These are phyloP conservation scores for Nematostella vectensis DNA, from an alignment of 92 coral and sea anemone species.

Conservation along the genomic window DNA sequence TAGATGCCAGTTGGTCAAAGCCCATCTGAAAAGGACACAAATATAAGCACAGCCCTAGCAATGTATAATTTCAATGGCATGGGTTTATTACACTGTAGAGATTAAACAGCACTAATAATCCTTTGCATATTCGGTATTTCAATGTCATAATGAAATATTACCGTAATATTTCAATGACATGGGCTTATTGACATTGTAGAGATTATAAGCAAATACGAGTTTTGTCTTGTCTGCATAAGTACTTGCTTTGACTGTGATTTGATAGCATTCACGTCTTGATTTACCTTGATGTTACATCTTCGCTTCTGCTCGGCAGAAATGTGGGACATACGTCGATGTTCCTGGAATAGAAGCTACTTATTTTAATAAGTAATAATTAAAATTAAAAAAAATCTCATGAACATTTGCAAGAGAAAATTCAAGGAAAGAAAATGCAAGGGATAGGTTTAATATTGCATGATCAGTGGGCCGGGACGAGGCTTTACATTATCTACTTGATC, in stretches of 20 bases:
- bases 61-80: background rate
- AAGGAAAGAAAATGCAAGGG: background rate
- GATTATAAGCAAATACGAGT: too few relatives aligned
- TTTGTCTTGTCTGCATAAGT: too few relatives aligned
- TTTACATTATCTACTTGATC: too few relatives aligned
- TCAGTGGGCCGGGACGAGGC: background rate
- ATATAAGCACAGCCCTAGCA: background rate
- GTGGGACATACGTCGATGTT: constrained; percentile 87
- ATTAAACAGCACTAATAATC: background rate
- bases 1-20: constrained; percentile 75
- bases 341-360: constrained; percentile 27
- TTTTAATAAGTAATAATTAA: background rate
- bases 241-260: too few relatives aligned
- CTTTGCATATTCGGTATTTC: too few relatives aligned
- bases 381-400: background rate
- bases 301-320: constrained; percentile 96
- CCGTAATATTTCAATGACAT: too few relatives aligned
- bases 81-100: background rate
- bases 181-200: too few relatives aligned
- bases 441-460: background rate
- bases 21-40: constrained; percentile 63
- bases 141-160: too few relatives aligned
- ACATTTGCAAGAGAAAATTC: too few relatives aligned
- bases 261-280: too few relatives aligned
- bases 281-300: constrained; percentile 87